phyloP scores from a whole-genome alignment of 2,113 vertebrate species.

The Erythrocercus mccallii region DNA sequence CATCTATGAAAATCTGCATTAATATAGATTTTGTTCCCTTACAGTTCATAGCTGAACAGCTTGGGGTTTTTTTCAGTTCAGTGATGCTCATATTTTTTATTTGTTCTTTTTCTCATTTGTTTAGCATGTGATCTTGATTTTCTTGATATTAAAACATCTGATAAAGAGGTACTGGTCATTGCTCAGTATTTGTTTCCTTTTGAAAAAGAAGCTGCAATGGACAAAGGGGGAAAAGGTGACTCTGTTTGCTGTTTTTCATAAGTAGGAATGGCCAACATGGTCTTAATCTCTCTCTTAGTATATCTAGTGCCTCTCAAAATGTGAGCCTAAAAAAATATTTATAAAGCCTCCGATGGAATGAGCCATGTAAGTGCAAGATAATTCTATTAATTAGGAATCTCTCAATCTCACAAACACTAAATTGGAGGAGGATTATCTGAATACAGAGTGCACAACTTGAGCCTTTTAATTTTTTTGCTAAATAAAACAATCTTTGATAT shows the following conservation, averaged over 20 bases:
- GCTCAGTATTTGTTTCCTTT: neutral
- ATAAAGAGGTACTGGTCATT: neutral
- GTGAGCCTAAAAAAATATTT: constrained; percentile 56
- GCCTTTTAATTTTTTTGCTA: constrained; percentile 50
- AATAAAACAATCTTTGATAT: constrained; percentile 45
- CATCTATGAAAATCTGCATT: neutral
- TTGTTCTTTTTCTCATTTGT: neutral
- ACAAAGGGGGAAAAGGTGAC: neutral
- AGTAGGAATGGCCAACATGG: neutral
- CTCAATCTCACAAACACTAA: constrained; percentile 22
- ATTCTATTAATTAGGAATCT: constrained; percentile 56
- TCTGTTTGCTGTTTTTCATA: neutral
- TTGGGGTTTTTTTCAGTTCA: neutral
- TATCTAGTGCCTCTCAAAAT: constrained; percentile 22
- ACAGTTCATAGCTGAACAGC: neutral
- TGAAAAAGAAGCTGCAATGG: neutral
- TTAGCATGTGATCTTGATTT: neutral
- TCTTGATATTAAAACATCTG: neutral
- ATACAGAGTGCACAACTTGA: constrained; percentile 47
- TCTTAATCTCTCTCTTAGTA: neutral
- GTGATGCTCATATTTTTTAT: rapidly evolving
- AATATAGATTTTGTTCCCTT: neutral
- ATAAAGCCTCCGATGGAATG: constrained; percentile 1
- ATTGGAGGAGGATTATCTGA: constrained; percentile 1
- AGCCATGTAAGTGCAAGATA: constrained; percentile 52